Conservation (phyloP, 2,797 vertebrate species). For the Takifugu rubripes region DNA sequence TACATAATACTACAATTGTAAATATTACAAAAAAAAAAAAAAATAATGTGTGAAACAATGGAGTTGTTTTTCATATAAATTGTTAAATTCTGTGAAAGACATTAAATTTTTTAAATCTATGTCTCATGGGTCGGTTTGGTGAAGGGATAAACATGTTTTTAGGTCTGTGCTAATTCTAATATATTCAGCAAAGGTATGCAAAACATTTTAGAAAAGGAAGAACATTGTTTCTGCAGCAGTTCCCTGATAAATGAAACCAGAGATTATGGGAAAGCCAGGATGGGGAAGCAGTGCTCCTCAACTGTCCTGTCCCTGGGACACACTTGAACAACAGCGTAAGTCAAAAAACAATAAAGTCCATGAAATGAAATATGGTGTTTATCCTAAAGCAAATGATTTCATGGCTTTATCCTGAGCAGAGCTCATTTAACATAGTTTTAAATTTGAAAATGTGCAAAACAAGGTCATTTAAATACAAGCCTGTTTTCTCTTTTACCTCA, state of each 20-base stretch:
- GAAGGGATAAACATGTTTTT: constrained; percentile 28
- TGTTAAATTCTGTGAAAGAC: constrained; percentile 1
- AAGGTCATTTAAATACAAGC: constrained; percentile 33
- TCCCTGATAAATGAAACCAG: constrained; percentile 46
- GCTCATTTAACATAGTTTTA: constrained; percentile 22
- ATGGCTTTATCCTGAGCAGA: constrained; percentile 39
- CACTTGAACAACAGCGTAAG: constrained; percentile 44
- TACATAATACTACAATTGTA: too few species aligned
- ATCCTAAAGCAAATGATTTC: constrained; percentile 52
- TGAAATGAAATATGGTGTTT: constrained; percentile 41
- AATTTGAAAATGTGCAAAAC: constrained; percentile 20
- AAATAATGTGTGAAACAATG: too few species aligned
- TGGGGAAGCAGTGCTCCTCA: constrained; percentile 22
- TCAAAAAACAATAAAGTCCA: constrained; percentile 44
- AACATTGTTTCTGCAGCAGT: constrained; percentile 38
- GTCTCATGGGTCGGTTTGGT: constrained; percentile 5
- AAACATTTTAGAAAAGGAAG: constrained; percentile 41
- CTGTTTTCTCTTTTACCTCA: constrained; percentile 14
- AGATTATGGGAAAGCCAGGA: constrained; percentile 34
- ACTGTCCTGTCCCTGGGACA: constrained; percentile 37
- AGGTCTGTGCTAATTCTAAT: constrained; percentile 39
- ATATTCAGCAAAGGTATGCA: constrained; percentile 37
- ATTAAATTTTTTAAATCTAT: constrained; percentile 6
- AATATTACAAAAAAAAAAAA: too few species aligned
- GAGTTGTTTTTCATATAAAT: neutral